Evolutionary conservation across 2,888 invertebrate genomes (phyloP).

Genomic region (Papilio elwesi): DNA sequence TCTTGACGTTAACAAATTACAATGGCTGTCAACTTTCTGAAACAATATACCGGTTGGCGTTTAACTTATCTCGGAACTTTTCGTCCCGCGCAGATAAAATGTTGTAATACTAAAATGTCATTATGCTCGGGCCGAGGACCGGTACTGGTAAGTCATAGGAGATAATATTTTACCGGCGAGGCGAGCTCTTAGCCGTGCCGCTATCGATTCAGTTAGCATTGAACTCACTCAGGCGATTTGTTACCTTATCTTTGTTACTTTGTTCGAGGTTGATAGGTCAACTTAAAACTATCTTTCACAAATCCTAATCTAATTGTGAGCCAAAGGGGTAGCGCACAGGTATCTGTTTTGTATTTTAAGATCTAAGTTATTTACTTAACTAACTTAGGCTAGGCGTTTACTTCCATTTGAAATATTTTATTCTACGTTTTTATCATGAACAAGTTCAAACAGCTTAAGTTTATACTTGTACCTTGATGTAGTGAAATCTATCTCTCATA

Average conservation of each 20-base stretch:
- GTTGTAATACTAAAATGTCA: slow-evolving; percentile 84
- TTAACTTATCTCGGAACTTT: slow-evolving; percentile 81
- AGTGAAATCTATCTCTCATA: too few relatives aligned
- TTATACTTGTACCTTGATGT: too few relatives aligned
- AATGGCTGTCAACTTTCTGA: slow-evolving; percentile 79
- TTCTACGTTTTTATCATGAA: neutral
- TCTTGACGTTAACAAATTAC: slow-evolving; percentile 82
- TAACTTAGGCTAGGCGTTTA: neutral
- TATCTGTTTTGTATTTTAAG: slow-evolving; percentile 17
- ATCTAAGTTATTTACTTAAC: neutral
- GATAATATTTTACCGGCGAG: slow-evolving; percentile 76
- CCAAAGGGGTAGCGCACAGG: slow-evolving; percentile 20
- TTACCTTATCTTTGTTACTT: slow-evolving; percentile 78
- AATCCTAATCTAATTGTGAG: slow-evolving; percentile 55
- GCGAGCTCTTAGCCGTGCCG: slow-evolving; percentile 55
- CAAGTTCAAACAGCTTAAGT: too few relatives aligned
- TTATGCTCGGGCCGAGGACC: slow-evolving; percentile 70
- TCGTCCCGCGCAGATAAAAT: slow-evolving; percentile 81
- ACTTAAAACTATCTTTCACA: slow-evolving; percentile 65
- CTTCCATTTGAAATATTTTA: neutral
- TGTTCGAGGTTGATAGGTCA: slow-evolving; percentile 79
- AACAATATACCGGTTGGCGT: slow-evolving; percentile 83
- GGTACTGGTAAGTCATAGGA: slow-evolving; percentile 70
- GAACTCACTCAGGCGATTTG: slow-evolving; percentile 76
- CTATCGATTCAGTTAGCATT: slow-evolving; percentile 73